Evolutionary conservation across 2,113 vertebrate species (phyloP).

Genomic region (Dipodomys ordii): DNA sequence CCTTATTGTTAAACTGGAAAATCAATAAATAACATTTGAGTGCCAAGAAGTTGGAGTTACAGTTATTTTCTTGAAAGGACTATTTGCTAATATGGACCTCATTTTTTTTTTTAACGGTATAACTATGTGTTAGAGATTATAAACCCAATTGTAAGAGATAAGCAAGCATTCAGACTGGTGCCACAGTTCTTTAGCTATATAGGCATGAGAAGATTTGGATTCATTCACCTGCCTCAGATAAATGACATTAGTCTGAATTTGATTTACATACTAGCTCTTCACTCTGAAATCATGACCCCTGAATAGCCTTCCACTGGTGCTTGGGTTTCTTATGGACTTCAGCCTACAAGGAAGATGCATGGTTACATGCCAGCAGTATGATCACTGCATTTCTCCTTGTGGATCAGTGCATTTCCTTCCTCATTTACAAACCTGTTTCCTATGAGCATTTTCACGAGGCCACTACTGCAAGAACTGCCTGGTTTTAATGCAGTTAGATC

Average conservation of each 20-base stretch:
- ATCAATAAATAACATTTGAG: not conserved
- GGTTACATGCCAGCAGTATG: accelerated
- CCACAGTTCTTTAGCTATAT: not conserved
- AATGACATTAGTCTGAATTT: not conserved
- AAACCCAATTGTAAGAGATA: not conserved
- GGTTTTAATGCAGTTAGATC: not conserved
- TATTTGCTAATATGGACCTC: not conserved
- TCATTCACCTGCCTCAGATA: not conserved
- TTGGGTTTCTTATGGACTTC: not conserved
- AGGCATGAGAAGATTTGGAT: not conserved
- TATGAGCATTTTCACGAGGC: not conserved
- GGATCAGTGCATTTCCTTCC: not conserved
- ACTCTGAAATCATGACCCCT: not conserved
- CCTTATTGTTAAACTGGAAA: not conserved
- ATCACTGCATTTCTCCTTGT: not conserved
- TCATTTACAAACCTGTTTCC: not conserved
- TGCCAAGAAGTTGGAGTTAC: not conserved
- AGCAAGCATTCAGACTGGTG: not conserved
- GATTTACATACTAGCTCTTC: not conserved
- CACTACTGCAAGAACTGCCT: not conserved
- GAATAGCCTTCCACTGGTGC: not conserved
- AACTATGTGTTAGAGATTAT: not conserved
- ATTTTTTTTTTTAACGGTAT: constrained; percentile 6
- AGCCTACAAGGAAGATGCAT: not conserved
- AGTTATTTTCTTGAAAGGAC: not conserved